Conservation (phyloP, 2,797 vertebrate genomes). For the Tenualosa thibaudeaui region DNA sequence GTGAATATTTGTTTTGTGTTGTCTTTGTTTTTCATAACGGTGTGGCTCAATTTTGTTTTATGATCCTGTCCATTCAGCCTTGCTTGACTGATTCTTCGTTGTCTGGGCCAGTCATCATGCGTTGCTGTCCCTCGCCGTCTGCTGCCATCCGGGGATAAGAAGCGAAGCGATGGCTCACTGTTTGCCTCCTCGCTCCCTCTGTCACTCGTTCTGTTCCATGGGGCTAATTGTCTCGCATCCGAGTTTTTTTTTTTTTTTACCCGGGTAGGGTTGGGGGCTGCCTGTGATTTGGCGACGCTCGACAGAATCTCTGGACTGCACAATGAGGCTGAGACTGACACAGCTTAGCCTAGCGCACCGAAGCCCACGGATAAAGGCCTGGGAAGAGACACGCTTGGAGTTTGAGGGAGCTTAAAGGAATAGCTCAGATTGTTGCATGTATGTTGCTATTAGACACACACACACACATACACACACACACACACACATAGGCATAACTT, state of each 20-base stretch:
- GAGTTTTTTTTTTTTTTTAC: not conserved
- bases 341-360: not conserved
- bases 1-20: not conserved
- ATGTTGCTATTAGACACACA: not conserved
- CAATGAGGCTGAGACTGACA: not conserved
- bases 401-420: not conserved
- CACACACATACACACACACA: no score
- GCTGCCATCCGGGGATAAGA: not conserved
- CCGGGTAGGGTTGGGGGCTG: not conserved
- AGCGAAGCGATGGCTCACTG: not conserved
- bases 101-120: not conserved
- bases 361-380: not conserved
- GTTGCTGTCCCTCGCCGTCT: no score
- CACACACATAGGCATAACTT: not conserved
- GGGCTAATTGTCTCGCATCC: not conserved
- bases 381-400: not conserved
- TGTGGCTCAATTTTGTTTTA: not conserved
- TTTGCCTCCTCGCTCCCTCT: not conserved
- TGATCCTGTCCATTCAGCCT: slow-evolving; percentile 1
- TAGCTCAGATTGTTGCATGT: not conserved
- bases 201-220: not conserved
- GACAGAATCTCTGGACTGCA: not conserved
- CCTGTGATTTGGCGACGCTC: not conserved
- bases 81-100: not conserved
- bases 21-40: not conserved